phyloP scores from a whole-genome alignment of 2,113 vertebrate species.

The Donacobius atricapilla region DNA sequence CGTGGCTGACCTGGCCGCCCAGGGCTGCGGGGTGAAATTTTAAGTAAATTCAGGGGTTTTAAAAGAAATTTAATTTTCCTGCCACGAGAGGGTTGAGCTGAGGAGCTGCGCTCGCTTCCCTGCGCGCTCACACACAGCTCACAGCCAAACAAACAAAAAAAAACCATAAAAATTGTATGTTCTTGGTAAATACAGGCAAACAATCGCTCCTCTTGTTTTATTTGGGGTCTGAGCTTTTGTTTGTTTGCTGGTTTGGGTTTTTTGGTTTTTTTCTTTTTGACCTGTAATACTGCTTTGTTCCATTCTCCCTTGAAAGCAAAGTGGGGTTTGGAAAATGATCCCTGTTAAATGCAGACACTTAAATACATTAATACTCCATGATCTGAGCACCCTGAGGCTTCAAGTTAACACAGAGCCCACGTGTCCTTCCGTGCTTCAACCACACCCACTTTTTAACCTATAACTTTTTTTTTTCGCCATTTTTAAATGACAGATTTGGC shows the following conservation, averaged over 20 bases:
- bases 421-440: rapidly evolving
- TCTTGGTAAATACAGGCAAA: not conserved
- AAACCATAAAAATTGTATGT: rapidly evolving
- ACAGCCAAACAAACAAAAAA: not conserved
- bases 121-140: rapidly evolving
- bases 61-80: not conserved
- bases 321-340: not conserved
- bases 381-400: not conserved
- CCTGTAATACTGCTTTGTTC: not conserved
- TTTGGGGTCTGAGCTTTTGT: not conserved
- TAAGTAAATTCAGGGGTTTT: not conserved
- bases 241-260: not conserved
- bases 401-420: rapidly evolving
- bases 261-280: no score
- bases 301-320: not conserved
- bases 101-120: not conserved
- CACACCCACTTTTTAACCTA: not conserved
- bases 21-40: not conserved
- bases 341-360: not conserved
- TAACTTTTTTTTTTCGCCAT: not conserved
- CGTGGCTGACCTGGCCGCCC: not conserved
- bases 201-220: not conserved
- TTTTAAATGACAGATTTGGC: not conserved
- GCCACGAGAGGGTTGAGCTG: not conserved
- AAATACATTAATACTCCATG: not conserved